phyloP scores from a whole-genome alignment of 2,113 vertebrate genomes.

The Daphoenositta chrysoptera region DNA sequence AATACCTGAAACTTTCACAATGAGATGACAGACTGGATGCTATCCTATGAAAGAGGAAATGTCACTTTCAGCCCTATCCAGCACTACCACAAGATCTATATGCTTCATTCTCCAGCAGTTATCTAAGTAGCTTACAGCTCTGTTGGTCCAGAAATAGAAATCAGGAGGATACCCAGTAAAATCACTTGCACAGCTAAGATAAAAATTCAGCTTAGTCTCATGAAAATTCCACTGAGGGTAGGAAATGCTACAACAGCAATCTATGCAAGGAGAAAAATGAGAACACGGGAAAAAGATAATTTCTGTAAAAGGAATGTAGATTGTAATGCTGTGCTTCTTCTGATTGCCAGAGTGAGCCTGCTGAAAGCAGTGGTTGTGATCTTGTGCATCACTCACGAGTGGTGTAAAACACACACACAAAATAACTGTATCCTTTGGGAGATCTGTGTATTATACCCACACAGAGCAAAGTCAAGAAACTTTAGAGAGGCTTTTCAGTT shows the following conservation, averaged over 20 bases:
- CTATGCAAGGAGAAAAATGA: not conserved
- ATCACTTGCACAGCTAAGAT: not conserved
- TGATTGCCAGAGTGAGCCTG: not conserved
- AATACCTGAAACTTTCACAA: not conserved
- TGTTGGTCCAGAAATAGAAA: not conserved
- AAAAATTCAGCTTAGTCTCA: not conserved
- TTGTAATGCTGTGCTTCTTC: too few species aligned
- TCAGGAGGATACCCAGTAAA: not conserved
- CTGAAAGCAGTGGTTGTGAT: not conserved
- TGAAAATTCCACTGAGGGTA: not conserved
- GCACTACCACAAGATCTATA: not conserved
- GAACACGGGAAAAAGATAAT: not conserved
- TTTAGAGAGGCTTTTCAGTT: not conserved
- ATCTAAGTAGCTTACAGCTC: not conserved
- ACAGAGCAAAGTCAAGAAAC: not conserved
- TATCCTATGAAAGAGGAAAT: not conserved
- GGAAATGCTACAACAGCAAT: not conserved
- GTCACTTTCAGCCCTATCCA: not conserved
- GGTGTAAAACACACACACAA: not conserved
- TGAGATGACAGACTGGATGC: not conserved
- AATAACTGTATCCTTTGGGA: not conserved
- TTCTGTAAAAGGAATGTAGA: not conserved
- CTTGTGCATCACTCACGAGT: not conserved
- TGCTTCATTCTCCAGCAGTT: not conserved
- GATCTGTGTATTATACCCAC: accelerated